Percentiles rank a stretch among this genome's conserved stretches.
Evolutionary conservation across 2,113 vertebrate genomes (phyloP).

Genomic region (Brachirus orientalis): DNA sequence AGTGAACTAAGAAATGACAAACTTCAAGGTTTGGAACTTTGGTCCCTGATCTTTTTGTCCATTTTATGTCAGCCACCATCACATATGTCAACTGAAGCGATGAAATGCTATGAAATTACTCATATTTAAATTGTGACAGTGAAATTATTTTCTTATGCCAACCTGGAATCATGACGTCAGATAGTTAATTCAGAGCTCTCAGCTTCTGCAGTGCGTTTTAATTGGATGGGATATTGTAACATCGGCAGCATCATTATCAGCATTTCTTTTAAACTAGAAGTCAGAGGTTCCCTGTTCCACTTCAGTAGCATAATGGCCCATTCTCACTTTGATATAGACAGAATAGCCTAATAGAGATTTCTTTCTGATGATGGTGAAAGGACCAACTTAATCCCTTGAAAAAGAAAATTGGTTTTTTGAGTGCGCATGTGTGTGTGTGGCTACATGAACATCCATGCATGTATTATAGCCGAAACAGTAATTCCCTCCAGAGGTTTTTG

Average conservation of each 20-base stretch:
- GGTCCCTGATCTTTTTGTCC: conserved; percentile 41
- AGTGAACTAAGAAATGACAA: conserved; percentile 22
- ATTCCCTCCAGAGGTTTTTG: conserved; percentile 13
- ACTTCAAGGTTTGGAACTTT: conserved; percentile 7
- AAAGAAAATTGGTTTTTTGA: conserved; percentile 50
- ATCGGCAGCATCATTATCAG: conserved; percentile 50
- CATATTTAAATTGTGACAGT: conserved; percentile 27
- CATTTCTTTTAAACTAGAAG: conserved; percentile 44
- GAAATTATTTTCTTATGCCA: conserved; percentile 28
- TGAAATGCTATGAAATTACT: conserved; percentile 20
- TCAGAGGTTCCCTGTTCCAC: conserved; percentile 58
- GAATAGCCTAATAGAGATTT: conserved; percentile 59
- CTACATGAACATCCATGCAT: conserved; percentile 1
- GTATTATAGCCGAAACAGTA: neutral
- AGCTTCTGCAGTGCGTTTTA: conserved; percentile 37
- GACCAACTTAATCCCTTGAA: conserved; percentile 56
- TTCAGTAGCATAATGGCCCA: conserved; percentile 53
- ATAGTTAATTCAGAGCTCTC: conserved; percentile 21
- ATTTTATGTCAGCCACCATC: conserved; percentile 24
- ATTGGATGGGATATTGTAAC: conserved; percentile 60
- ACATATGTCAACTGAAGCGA: conserved; percentile 1
- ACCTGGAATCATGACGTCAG: conserved; percentile 38
- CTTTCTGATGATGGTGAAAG: conserved; percentile 60
- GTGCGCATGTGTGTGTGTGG: conserved; percentile 17
- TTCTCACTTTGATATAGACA: conserved; percentile 42